Percentiles rank a stretch among this genome's conserved stretches.
phyloP scores from a whole-genome alignment of 2,888 invertebrate genomes.

The Mactromeris polynyma region DNA sequence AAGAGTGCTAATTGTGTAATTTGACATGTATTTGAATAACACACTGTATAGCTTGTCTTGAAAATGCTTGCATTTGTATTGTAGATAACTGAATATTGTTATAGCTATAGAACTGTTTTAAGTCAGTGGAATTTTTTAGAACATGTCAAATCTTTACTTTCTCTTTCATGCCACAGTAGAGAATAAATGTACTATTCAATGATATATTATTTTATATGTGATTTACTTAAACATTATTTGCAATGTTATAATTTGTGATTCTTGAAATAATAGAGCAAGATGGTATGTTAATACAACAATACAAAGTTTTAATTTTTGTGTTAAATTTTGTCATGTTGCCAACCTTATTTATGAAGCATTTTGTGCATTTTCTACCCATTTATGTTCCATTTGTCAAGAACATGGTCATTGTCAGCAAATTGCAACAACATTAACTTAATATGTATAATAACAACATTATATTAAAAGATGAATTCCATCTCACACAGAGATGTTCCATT shows the following conservation, averaged over 20 bases:
- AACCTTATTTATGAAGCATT: slow-evolving; percentile 1
- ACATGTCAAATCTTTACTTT: no score
- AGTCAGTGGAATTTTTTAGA: no score
- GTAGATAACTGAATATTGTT: not conserved
- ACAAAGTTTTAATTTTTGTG: not conserved
- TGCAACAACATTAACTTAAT: no score
- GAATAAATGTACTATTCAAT: no score
- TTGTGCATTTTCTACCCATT: slow-evolving; percentile 6
- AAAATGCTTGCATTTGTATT: not conserved
- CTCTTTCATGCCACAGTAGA: no score
- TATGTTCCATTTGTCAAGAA: not conserved
- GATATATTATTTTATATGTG: no score
- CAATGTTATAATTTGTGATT: not conserved
- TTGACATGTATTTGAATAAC: not conserved
- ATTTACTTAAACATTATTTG: no score
- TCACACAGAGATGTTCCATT: no score
- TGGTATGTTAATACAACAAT: not conserved
- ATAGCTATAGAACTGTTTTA: no score
- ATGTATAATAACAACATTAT: no score
- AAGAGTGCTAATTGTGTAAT: not conserved
- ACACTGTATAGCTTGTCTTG: not conserved
- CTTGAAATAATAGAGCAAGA: not conserved
- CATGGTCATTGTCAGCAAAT: not conserved
- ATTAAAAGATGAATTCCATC: no score
- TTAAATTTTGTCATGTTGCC: slow-evolving; percentile 8